Evolutionary conservation across 1,140 invertebrate species (phyloP).

Genomic region (Penaeus chinensis): DNA sequence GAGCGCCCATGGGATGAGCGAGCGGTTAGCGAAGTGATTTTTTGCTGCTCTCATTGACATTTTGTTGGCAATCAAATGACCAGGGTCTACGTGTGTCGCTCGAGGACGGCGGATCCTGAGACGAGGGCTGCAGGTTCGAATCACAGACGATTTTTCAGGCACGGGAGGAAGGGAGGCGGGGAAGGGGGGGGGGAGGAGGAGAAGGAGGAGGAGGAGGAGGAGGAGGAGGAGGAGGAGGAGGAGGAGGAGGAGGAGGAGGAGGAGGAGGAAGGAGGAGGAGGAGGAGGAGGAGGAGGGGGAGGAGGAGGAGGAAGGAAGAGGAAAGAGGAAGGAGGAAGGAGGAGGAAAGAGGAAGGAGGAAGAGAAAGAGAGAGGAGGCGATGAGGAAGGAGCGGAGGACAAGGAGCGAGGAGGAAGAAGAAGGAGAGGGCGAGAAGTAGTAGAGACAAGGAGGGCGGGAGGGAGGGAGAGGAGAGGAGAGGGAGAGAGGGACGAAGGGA

Average conservation of each 20-base stretch:
- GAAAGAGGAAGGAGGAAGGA: background rate
- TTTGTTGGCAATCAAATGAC: constrained; percentile 47
- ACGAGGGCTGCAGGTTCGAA: background rate
- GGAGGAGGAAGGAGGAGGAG: background rate
- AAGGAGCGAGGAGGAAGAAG: background rate
- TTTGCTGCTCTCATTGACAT: constrained; percentile 50
- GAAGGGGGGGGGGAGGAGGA: background rate
- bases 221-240: background rate
- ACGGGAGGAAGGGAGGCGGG: background rate
- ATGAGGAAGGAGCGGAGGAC: background rate
- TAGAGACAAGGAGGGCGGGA: background rate
- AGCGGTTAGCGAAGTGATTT: background rate
- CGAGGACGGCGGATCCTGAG: constrained; percentile 24
- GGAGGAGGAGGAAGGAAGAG: background rate
- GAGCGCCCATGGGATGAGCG: too few relatives aligned
- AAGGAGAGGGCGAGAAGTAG: constrained; percentile 3
- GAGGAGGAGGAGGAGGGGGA: constrained; percentile 12
- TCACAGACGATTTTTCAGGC: too few relatives aligned
- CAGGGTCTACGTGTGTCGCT: constrained; percentile 22
- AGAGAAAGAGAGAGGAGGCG: background rate
- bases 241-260: background rate
- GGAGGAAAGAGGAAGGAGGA: background rate
- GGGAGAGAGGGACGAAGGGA: too few relatives aligned
- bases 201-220: background rate
- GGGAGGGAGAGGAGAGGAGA: background rate